Evolutionary conservation across 2,797 vertebrate genomes (phyloP).

Genomic region (Acanthis flammea): DNA sequence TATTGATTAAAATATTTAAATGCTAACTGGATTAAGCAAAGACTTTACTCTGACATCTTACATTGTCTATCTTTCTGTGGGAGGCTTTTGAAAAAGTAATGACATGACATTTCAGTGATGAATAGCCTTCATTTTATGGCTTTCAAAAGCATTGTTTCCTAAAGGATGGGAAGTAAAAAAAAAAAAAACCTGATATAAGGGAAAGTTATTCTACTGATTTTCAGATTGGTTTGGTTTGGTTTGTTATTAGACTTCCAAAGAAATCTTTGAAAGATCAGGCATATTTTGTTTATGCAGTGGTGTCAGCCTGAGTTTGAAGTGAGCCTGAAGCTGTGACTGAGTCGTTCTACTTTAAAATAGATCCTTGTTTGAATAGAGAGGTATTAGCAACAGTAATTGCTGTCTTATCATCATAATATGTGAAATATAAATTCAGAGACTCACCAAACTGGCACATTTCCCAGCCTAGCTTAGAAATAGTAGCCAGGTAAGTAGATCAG

Average conservation of each 20-base stretch:
- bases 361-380: not conserved
- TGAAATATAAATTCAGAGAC: not conserved
- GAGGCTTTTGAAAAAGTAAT: not conserved
- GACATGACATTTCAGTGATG: not conserved
- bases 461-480: not conserved
- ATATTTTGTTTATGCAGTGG: not conserved
- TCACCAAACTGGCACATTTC: not conserved
- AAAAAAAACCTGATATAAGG: not conserved
- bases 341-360: not conserved
- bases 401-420: not conserved
- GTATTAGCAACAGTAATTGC: not conserved
- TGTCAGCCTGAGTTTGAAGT: not conserved
- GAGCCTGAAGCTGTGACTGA: not conserved
- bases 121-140: not conserved
- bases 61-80: not conserved
- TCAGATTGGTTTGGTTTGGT: not conserved
- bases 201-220: not conserved
- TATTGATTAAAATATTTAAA: not conserved
- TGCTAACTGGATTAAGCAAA: not conserved
- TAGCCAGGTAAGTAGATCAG: not conserved
- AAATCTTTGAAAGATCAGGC: not conserved
- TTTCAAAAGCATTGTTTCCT: not conserved
- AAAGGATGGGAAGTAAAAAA: not conserved
- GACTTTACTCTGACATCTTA: not conserved
- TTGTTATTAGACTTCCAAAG: not conserved